Evolutionary conservation across 2,113 vertebrate genomes (phyloP).

Genomic region (Orthochromis malagaraziensis): DNA sequence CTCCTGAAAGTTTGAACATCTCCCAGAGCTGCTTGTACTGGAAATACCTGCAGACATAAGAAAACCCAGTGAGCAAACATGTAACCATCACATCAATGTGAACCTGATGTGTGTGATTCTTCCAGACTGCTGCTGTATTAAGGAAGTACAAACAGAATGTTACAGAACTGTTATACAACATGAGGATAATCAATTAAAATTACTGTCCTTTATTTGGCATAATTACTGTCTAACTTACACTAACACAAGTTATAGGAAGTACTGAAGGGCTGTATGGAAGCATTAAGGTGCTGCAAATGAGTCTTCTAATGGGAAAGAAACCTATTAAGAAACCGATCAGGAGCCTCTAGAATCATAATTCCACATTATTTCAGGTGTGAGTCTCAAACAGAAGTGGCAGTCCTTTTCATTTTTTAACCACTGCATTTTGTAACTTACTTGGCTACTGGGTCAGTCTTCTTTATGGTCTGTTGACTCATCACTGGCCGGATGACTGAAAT

Average conservation of each 20-base stretch:
- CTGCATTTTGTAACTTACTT: constrained; percentile 51
- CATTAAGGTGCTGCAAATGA: neutral
- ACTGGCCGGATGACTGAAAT: constrained; percentile 72
- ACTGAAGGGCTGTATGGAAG: neutral
- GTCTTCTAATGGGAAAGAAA: neutral
- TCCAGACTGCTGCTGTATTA: neutral
- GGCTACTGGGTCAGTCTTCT: constrained; percentile 74
- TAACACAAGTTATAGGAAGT: neutral
- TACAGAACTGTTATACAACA: neutral
- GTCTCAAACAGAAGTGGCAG: neutral
- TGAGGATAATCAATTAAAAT: neutral
- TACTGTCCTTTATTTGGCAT: neutral
- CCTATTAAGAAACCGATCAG: neutral
- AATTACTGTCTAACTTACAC: neutral
- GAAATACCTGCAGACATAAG: constrained; percentile 62
- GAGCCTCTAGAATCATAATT: neutral
- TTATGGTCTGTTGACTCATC: constrained; percentile 56
- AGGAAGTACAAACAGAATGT: neutral
- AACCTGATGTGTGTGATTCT: neutral
- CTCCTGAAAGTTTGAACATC: constrained; percentile 66
- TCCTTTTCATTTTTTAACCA: neutral
- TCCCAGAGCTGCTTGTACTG: constrained; percentile 78
- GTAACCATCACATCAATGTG: neutral
- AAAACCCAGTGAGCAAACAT: neutral
- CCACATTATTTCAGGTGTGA: neutral